These are phyloP conservation scores for Chelmon rostratus DNA, from an alignment of 2,797 vertebrate species.

Conservation along the genomic window DNA sequence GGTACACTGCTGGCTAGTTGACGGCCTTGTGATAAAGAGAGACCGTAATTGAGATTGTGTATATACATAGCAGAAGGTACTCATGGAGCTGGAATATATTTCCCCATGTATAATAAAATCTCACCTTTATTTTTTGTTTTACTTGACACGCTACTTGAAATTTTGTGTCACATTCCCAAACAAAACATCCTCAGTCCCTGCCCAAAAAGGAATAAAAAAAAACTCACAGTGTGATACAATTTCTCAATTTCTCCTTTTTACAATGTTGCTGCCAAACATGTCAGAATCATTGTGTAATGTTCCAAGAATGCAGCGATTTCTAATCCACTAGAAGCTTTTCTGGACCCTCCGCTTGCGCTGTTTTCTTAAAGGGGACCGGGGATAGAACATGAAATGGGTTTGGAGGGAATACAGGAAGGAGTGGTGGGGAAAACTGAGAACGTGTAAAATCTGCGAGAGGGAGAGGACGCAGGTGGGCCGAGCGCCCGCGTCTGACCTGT, in stretches of 20 bases:
- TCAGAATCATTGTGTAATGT: conserved; percentile 19
- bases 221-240: conserved; percentile 28
- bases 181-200: conserved; percentile 32
- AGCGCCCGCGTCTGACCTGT: conserved; percentile 43
- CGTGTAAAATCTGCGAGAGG: conserved; percentile 54
- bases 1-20: background rate
- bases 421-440: conserved; percentile 45
- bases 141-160: conserved; percentile 1
- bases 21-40: conserved; percentile 10
- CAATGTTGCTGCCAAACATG: conserved; percentile 49
- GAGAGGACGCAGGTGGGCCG: conserved; percentile 58
- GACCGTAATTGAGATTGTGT: background rate
- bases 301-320: conserved; percentile 47
- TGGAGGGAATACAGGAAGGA: conserved; percentile 59
- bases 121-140: conserved; percentile 26
- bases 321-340: conserved; percentile 44
- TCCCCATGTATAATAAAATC: conserved; percentile 20
- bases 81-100: background rate
- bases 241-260: conserved; percentile 47
- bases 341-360: conserved; percentile 23
- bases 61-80: background rate
- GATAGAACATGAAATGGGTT: conserved; percentile 51
- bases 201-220: conserved; percentile 41
- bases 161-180: conserved; percentile 43
- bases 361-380: conserved; percentile 48